Evolutionary conservation across 2,888 invertebrate genomes (phyloP), one percentile per base, ranked within the genome.

Genomic region (Cerastoderma edule): DNA sequence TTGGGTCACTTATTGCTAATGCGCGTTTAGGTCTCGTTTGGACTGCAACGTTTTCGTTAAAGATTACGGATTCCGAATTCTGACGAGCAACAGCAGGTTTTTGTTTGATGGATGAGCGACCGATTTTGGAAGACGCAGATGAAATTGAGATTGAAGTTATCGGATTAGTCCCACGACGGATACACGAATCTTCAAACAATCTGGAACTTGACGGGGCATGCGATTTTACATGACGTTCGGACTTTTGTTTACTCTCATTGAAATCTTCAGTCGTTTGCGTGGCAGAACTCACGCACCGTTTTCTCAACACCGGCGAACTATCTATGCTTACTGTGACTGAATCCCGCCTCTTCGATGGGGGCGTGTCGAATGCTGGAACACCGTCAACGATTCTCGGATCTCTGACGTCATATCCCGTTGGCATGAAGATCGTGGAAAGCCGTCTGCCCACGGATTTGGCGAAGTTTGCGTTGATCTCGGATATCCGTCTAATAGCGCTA

Each of bases 271-370:
- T 24, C 2, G 69, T 69, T 35, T 69, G 69, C 33, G 56, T 48
- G 19, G 33, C 28, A 19, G 50, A 39, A 30, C 16, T 48, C 24
- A 69, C 69, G 6, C 22, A 63, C 22, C 69, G 22, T 16, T 48
- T 46, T 60, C 69, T 60, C 50, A 60, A 32, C 16, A 16, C n/a
- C 48, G 13, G 44, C 19, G n/a, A 24, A 13, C 32, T 28, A 2
- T 28, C 19, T n/a, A 27, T 44, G 67, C 84, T 78, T 79, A 85
- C 83, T 44, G 80, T 82, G 33, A 85, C 85, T 8, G 83, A 83
- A 48, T 85, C 82, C 28, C 83, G 75, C 46, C 72, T 60, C 57
- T 63, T 76, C 19, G 73, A 75, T 10, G 81, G 71, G 10, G 81
- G 67, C n/a, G 50, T 35, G 0, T 80, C 78, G 22, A 67, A 65